phyloP scores from a whole-genome alignment of 2,888 invertebrate genomes.

The Mechanitis messenoides region DNA sequence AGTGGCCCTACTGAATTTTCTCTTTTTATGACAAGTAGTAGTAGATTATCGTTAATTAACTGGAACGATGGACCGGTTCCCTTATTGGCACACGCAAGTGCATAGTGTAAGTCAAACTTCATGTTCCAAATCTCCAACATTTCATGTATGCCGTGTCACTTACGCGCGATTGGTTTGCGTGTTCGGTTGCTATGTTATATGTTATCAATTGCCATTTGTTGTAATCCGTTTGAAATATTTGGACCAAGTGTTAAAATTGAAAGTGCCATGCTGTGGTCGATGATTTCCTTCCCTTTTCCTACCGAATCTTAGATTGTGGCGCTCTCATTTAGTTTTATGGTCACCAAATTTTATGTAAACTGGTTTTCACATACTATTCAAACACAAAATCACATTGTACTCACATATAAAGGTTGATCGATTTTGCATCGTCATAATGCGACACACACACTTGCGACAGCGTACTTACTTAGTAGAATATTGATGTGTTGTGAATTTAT shows the following conservation, averaged over 20 bases:
- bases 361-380: conserved; percentile 25
- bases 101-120: conserved; percentile 75
- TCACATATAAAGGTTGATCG: conserved; percentile 71
- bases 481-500: conserved; percentile 30
- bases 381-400: conserved; percentile 50
- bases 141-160: conserved; percentile 68
- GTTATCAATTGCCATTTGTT: conserved; percentile 54
- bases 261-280: conserved; percentile 77
- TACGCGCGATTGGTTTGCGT: conserved; percentile 71
- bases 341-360: conserved; percentile 16
- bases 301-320: conserved; percentile 22
- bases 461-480: conserved; percentile 37
- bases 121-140: conserved; percentile 78
- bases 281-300: conserved; percentile 59
- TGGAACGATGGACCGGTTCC: conserved; percentile 71
- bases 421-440: conserved; percentile 80
- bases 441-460: conserved; percentile 50
- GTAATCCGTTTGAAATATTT: conserved; percentile 54
- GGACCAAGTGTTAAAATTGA: conserved; percentile 60
- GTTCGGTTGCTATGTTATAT: conserved; percentile 66
- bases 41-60: conserved; percentile 59
- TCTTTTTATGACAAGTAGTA: conserved; percentile 60
- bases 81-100: conserved; percentile 75
- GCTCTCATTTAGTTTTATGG: conserved; percentile 24
- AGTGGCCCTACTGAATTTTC: conserved; percentile 72